A percentile compares a stretch with the other conserved stretches of the same genome.
Evolutionary conservation across 64 coral and sea anemone species (phyloP).

Genomic region (Dendronephthya gigantea): DNA sequence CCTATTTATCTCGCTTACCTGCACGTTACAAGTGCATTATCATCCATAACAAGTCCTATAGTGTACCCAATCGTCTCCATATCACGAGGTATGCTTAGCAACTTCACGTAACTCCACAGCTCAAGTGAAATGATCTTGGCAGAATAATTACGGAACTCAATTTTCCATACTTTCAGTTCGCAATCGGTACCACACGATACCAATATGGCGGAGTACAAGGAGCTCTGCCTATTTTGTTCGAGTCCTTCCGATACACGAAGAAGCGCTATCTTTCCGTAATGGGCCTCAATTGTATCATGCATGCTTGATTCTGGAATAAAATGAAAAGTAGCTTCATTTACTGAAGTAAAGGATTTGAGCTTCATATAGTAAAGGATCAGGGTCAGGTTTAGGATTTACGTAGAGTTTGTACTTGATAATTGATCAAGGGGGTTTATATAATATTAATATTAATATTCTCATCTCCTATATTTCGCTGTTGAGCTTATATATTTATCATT

Average conservation of each 20-base stretch:
- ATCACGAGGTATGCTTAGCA: conserved; percentile 46
- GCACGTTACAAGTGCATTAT: conserved; percentile 60
- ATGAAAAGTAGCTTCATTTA: too few species aligned
- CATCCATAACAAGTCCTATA: conserved; percentile 55
- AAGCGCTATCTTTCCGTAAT: conserved; percentile 59
- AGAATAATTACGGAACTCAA: conserved; percentile 24
- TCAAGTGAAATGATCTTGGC: conserved; percentile 33
- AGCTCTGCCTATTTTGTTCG: conserved; percentile 14
- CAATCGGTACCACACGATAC: conserved; percentile 74
- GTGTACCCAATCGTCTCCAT: conserved; percentile 66
- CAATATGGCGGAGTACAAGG: conserved; percentile 50
- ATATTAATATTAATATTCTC: too few species aligned
- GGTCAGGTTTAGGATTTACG: too few species aligned
- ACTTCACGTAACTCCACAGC: conserved; percentile 43
- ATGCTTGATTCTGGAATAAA: not conserved
- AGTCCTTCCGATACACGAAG: conserved; percentile 42
- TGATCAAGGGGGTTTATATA: too few species aligned
- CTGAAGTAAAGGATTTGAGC: too few species aligned
- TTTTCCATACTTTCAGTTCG: conserved; percentile 54
- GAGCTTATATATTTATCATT: too few species aligned
- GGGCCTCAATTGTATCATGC: conserved; percentile 41
- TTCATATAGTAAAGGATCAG: too few species aligned
- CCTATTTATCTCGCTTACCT: conserved; percentile 27
- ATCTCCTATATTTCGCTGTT: too few species aligned
- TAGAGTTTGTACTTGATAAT: too few species aligned